Evolutionary conservation across 37 sponge, comb jelly and placozoan genomes (phyloP).

Genomic region (Lycopodina hypogea): DNA sequence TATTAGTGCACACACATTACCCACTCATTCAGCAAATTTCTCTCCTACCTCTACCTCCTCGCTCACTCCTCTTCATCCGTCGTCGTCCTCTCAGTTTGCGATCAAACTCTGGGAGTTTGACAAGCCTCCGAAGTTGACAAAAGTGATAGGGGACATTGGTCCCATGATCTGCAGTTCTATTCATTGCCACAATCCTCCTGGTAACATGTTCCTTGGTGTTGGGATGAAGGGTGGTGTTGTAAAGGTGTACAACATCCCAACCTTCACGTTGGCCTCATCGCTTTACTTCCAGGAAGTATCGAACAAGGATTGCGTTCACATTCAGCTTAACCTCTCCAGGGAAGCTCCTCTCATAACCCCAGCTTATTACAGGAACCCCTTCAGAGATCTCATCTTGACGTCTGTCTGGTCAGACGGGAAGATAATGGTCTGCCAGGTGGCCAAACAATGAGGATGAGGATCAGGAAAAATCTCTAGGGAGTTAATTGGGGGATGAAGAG

Average conservation of each 20-base stretch:
- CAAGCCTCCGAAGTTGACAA: slow-evolving; percentile 17
- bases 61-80: too few relatives aligned
- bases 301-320: slow-evolving; percentile 22
- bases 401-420: slow-evolving; percentile 54
- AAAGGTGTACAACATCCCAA: slow-evolving; percentile 61
- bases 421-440: slow-evolving; percentile 55
- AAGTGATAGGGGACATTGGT: slow-evolving; percentile 19
- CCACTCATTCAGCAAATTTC: background rate
- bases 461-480: too few relatives aligned
- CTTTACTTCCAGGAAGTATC: slow-evolving; percentile 44
- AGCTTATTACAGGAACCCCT: slow-evolving; percentile 40
- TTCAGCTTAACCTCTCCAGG: slow-evolving; percentile 52
- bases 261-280: slow-evolving; percentile 45
- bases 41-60: background rate
- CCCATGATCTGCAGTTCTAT: slow-evolving; percentile 18
- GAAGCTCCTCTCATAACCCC: slow-evolving; percentile 16
- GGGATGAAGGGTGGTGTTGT: slow-evolving; percentile 41
- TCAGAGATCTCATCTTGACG: slow-evolving; percentile 54
- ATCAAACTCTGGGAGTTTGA: slow-evolving; percentile 51
- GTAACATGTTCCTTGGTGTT: slow-evolving; percentile 45
- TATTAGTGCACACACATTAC: background rate
- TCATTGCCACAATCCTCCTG: slow-evolving; percentile 28
- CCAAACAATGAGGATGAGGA: slow-evolving; percentile 13
- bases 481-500: too few relatives aligned
- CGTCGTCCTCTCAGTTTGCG: background rate